Base-by-base conservation (phyloP, 2,113 vertebrate genomes). In the Melanostigma gelatinosum region DNA sequence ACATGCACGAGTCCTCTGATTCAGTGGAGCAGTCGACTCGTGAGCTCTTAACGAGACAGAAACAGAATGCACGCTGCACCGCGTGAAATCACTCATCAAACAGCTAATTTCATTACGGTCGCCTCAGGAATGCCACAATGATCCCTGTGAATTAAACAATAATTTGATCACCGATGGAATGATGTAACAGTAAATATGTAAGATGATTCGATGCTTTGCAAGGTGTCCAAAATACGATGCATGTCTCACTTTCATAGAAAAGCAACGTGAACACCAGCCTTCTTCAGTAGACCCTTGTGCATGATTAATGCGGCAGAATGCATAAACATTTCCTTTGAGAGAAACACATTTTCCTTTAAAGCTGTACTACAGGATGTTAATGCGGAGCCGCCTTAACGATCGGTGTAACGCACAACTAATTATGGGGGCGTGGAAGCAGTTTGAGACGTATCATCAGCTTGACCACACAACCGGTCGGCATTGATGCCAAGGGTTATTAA, bases 31-130 rank as follows among this genome's bases (percentile, higher is more conserved):
- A 73, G 46, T 80, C 18, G 3, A 72, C 75, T 84, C 67, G 85
- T 86, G 80, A 78, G 63, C 29, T 65, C 27, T 71, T 83, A 85
- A 85, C 48, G 4, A 84, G 86, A 83, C 76, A 85, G 77, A 84
- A 80, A 85, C 72, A 76, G 58, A 86, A 77, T 72, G 20, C 72
- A 70, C 75, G 73, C 73, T 52, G 29, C 77, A 8, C 80, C 27
- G 80, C 71, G 46, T 85, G 86, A 84, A 89, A 86, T 83, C 74
- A 64, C 78, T 70, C 69, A 87, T 90, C 85, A 92, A 81, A 89
- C 83, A 66, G 58, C 63, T 88, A 84, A 91, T 89, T 88, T 89
- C 72, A 90, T 89, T 85, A 89, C 71, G 66, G 70, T 87, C 0
- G 73, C 86, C 81, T 73, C 76, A 87, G 83, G 87, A 92, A 90